Conservation (phyloP, 2,113 vertebrate species). For the Hydropotes inermis region DNA sequence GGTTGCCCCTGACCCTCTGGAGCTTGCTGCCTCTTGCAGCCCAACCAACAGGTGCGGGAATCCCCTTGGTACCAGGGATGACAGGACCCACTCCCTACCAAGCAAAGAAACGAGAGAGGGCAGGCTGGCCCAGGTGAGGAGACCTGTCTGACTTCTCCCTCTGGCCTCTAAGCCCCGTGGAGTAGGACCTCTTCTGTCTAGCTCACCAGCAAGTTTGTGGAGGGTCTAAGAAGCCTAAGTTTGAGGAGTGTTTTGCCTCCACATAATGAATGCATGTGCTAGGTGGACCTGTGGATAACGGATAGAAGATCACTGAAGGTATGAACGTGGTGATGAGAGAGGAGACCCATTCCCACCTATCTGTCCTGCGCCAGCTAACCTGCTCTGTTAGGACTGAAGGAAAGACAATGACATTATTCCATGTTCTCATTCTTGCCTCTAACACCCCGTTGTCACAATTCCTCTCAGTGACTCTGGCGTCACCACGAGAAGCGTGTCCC, state of each 20-base stretch:
- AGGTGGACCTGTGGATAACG: background rate
- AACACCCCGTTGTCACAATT: background rate
- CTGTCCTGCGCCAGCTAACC: background rate
- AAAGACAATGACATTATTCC: accelerated
- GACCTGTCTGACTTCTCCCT: background rate
- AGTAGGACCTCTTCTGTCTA: background rate
- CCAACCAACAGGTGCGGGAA: background rate
- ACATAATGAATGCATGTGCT: too few relatives aligned
- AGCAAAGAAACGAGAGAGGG: background rate
- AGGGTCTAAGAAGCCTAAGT: background rate
- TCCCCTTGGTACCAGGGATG: background rate
- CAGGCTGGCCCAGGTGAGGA: background rate
- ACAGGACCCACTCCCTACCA: background rate
- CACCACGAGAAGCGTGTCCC: background rate
- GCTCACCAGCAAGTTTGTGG: background rate
- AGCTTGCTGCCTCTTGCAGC: background rate
- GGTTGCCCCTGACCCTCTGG: background rate
- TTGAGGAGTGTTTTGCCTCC: background rate
- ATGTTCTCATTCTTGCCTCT: background rate
- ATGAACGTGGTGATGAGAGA: too few relatives aligned
- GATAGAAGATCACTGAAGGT: background rate
- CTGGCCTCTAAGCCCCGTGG: background rate
- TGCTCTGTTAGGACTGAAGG: background rate
- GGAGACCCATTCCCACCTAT: background rate
- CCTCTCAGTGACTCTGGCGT: background rate